Base-by-base conservation (phyloP, 1,140 invertebrate species). In the Venturia canescens region DNA sequence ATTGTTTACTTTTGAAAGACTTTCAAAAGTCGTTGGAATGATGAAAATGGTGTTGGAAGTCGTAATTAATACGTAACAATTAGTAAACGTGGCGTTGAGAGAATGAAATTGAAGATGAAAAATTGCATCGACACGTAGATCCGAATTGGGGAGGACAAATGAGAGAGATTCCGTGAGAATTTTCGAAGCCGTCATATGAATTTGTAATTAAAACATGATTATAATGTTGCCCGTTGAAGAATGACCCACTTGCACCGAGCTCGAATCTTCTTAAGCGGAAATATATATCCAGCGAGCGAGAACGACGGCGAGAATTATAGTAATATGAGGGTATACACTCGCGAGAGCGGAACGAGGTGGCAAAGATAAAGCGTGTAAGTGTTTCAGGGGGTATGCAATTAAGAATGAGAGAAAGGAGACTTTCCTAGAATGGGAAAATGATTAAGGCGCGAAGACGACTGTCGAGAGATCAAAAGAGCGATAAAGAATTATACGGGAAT, bases 401-500 rank as follows among this genome's bases (percentile, higher is more conserved):
- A 53, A 21, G 50, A 21, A 18, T 26, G n/a, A 63, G 60, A 63
- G 60, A 63, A 63, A 23, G 23, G 21, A 3, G 60, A 63, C 9
- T 21, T 26, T 31, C 5, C 29, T 26, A 69, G n/a, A 69, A 69
- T 69, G 66, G 29, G 50, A 53, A 74, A 27, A 23, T 74, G 23
- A 74, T 50, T 16, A 18, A 53, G 26, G 31, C 13, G 26, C 26
- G 6, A n/a, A 74, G 26, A 74, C 18, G 26, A 15, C 15, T 23
- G 38, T 44, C n/a, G 16, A 48, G 48, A 74, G 48, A 26, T 48
- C 21, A 60, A 76, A 53, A 60, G 50, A 53, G 50, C 26, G 29
- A 57, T n/a, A 60, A 60, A n/a, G 72, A 76, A 76, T 27, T 15
- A 31, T 76, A 34, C 27, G 15, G 21, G 50, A 53, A 18, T 80